Percentiles rank a stretch among this genome's conserved stretches.
Evolutionary conservation across 2,797 vertebrate species (phyloP).

Genomic region (Oophaga sylvatica): DNA sequence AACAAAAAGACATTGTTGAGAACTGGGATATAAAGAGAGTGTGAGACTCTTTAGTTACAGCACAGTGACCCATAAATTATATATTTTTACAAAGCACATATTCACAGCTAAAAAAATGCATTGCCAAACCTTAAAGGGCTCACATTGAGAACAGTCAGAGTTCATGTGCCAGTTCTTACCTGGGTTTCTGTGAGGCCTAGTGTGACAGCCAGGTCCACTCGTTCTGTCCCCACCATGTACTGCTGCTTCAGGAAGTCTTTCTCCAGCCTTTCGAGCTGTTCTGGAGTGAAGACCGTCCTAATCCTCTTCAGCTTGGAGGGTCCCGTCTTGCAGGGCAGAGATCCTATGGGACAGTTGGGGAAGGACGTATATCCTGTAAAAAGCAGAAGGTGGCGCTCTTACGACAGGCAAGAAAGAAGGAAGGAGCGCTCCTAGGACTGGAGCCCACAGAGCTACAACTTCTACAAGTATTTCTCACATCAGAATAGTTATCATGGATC

Average conservation of each 20-base stretch:
- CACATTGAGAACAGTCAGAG: too few relatives aligned
- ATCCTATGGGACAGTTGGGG: background rate
- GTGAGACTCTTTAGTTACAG: too few relatives aligned
- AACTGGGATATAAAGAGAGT: background rate
- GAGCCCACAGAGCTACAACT: background rate
- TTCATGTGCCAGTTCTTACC: constrained; percentile 62
- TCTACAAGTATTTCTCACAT: too few relatives aligned
- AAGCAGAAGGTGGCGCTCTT: too few relatives aligned
- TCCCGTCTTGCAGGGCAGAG: constrained; percentile 59
- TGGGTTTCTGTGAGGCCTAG: constrained; percentile 77
- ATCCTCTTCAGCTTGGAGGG: constrained; percentile 73
- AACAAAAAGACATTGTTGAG: background rate
- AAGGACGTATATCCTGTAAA: too few relatives aligned
- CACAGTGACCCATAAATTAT: background rate
- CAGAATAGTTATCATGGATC: too few relatives aligned
- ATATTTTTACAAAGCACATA: too few relatives aligned
- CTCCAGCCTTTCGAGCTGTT: constrained; percentile 78
- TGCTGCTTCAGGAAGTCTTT: constrained; percentile 77
- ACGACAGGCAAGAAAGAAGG: constrained; percentile 50
- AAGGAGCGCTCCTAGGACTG: constrained; percentile 14
- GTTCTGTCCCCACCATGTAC: constrained; percentile 76
- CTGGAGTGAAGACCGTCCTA: constrained; percentile 75
- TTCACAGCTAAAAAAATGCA: too few relatives aligned
- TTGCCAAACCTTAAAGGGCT: too few relatives aligned
- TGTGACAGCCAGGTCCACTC: constrained; percentile 73